Conservation (phyloP, 1,140 invertebrate species). For the Choristoneura fumiferana region DNA sequence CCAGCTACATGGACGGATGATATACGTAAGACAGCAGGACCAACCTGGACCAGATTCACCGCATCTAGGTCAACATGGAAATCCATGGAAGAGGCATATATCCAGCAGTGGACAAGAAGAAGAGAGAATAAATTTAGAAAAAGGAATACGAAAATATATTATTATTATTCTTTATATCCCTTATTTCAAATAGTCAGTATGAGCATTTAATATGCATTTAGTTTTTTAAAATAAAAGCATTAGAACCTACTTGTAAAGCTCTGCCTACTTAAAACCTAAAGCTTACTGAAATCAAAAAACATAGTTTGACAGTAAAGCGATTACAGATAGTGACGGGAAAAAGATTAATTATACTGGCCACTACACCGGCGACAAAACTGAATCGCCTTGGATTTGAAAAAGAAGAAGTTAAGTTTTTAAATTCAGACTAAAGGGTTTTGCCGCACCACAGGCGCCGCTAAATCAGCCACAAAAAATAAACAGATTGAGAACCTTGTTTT, state of each 20-base stretch:
- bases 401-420: slow-evolving; percentile 37
- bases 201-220: no score
- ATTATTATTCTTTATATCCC: no score
- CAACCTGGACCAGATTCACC: no score
- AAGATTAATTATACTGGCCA: slow-evolving; percentile 52
- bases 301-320: slow-evolving; percentile 45
- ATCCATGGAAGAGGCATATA: no score
- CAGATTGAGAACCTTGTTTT: slow-evolving; percentile 26
- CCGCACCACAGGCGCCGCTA: slow-evolving; percentile 61
- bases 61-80: no score
- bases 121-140: no score
- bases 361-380: slow-evolving; percentile 38
- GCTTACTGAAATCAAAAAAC: slow-evolving; percentile 41
- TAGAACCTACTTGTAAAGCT: slow-evolving; percentile 21
- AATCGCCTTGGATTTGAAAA: slow-evolving; percentile 36
- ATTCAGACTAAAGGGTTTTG: slow-evolving; percentile 58
- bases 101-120: no score
- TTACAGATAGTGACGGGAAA: slow-evolving; percentile 56
- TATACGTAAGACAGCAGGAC: no score
- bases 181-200: no score
- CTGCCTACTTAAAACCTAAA: slow-evolving; percentile 37
- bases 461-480: slow-evolving; percentile 54
- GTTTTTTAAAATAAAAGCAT: no score
- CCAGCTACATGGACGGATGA: no score
- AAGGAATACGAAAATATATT: no score